Percentiles rank a stretch among this genome's conserved stretches.
phyloP scores from a whole-genome alignment of 2,797 vertebrate species.

The Echeneis naucrates region DNA sequence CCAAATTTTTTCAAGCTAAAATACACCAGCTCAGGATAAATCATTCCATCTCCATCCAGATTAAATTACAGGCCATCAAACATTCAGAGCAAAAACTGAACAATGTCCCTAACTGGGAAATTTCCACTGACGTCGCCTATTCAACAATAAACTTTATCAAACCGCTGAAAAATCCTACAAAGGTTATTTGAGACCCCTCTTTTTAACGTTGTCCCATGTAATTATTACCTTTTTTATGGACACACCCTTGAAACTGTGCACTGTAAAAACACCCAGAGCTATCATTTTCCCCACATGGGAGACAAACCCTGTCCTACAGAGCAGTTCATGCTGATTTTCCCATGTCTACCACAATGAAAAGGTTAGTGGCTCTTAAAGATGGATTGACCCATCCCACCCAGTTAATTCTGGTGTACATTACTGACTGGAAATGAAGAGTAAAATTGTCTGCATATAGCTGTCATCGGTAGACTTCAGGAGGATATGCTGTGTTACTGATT shows the following conservation, averaged over 20 bases:
- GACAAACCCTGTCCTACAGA: constrained; percentile 22
- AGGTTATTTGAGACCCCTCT: background rate
- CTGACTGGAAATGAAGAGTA: constrained; percentile 16
- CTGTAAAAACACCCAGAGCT: constrained; percentile 41
- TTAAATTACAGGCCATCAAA: background rate
- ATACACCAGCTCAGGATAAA: background rate
- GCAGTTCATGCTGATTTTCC: constrained; percentile 43
- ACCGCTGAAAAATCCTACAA: background rate
- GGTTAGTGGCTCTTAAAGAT: constrained; percentile 19
- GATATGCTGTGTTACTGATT: constrained; percentile 3
- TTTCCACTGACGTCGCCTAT: background rate
- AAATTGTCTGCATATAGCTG: constrained; percentile 5
- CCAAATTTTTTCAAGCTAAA: background rate
- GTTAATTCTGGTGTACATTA: constrained; percentile 28
- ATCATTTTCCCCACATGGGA: constrained; percentile 52
- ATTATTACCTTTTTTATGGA: constrained; percentile 19
- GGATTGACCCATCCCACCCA: constrained; percentile 26
- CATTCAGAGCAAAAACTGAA: background rate
- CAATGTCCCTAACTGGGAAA: background rate
- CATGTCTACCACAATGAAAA: constrained; percentile 43
- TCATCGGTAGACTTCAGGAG: constrained; percentile 19
- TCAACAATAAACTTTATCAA: background rate
- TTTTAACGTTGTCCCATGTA: constrained; percentile 4
- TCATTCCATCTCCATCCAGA: background rate
- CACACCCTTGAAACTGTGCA: constrained; percentile 37